Percentiles rank a stretch among this genome's conserved stretches.
phyloP scores from a whole-genome alignment of 2,888 invertebrate genomes.

The Calephelis perditalis region DNA sequence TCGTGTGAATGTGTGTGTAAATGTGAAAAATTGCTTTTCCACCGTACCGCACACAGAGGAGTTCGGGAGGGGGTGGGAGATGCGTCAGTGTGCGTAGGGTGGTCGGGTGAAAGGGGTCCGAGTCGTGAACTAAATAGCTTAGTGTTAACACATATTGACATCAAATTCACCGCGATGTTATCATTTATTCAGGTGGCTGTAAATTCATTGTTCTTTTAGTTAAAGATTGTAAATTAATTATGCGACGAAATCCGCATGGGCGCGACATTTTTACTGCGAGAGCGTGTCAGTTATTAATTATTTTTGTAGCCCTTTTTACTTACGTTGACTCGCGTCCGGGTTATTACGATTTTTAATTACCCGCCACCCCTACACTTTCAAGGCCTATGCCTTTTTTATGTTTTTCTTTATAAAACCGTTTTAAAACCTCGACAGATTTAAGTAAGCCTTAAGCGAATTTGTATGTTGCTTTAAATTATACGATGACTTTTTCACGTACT shows the following conservation, averaged over 20 bases:
- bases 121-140: slow-evolving; percentile 78
- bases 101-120: slow-evolving; percentile 54
- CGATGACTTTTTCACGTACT: too few relatives aligned
- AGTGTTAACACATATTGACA: slow-evolving; percentile 79
- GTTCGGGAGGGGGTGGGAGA: slow-evolving; percentile 36
- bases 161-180: slow-evolving; percentile 77
- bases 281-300: slow-evolving; percentile 62
- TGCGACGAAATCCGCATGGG: slow-evolving; percentile 37
- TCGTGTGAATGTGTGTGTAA: slow-evolving; percentile 52
- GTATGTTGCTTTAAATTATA: too few relatives aligned
- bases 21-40: slow-evolving; percentile 71
- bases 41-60: slow-evolving; percentile 47
- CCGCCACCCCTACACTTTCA: slow-evolving; percentile 41
- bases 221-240: slow-evolving; percentile 42
- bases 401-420: slow-evolving; percentile 18
- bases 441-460: background rate
- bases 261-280: slow-evolving; percentile 40
- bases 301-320: slow-evolving; percentile 66
- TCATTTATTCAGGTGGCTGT: slow-evolving; percentile 75
- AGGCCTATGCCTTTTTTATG: slow-evolving; percentile 22
- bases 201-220: slow-evolving; percentile 64
- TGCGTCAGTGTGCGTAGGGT: slow-evolving; percentile 47
- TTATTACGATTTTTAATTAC: slow-evolving; percentile 69
- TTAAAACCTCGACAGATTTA: slow-evolving; percentile 1
- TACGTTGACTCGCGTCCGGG: slow-evolving; percentile 61